These are phyloP conservation scores for Nerophis ophidion DNA, from an alignment of 2,113 vertebrate species.

Conservation along the genomic window DNA sequence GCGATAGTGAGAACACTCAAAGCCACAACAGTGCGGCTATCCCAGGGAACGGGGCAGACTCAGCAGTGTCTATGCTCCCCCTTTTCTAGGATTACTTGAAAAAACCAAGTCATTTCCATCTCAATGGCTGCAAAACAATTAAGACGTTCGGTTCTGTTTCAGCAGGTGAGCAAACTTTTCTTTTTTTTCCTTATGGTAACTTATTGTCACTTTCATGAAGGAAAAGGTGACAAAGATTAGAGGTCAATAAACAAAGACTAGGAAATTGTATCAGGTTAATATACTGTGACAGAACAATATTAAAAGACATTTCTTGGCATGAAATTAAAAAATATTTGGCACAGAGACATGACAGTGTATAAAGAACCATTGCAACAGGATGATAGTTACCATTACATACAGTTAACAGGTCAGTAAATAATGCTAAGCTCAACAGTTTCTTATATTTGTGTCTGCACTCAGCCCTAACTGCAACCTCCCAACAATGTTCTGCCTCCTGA, in stretches of 20 bases:
- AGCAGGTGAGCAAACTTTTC: conserved; percentile 73
- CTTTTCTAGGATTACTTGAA: conserved; percentile 99
- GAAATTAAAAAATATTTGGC: conserved; percentile 47
- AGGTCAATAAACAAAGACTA: conserved; percentile 61
- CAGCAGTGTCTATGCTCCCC: conserved; percentile 99
- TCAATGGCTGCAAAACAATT: conserved; percentile 99
- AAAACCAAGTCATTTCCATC: conserved; percentile 99
- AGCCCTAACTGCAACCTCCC: conserved; percentile 34
- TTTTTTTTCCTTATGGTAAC: conserved; percentile 39
- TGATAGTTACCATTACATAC: conserved; percentile 66
- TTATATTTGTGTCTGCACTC: conserved; percentile 31
- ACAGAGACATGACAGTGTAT: conserved; percentile 65
- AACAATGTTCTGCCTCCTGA: conserved; percentile 41
- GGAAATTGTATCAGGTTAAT: conserved; percentile 68
- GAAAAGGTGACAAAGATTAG: conserved; percentile 76
- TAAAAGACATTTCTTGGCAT: conserved; percentile 65
- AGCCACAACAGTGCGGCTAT: conserved; percentile 99
- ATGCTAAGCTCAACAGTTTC: conserved; percentile 46
- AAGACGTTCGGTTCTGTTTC: conserved; percentile 83
- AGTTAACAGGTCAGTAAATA: conserved; percentile 55
- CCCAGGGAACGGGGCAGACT: conserved; percentile 99
- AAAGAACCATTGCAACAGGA: conserved; percentile 67
- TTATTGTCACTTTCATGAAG: conserved; percentile 78
- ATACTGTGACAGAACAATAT: conserved; percentile 67
- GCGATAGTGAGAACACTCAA: conserved; percentile 99